Base-by-base conservation (phyloP, 2,888 invertebrate genomes). In the Oasisia sp. region DNA sequence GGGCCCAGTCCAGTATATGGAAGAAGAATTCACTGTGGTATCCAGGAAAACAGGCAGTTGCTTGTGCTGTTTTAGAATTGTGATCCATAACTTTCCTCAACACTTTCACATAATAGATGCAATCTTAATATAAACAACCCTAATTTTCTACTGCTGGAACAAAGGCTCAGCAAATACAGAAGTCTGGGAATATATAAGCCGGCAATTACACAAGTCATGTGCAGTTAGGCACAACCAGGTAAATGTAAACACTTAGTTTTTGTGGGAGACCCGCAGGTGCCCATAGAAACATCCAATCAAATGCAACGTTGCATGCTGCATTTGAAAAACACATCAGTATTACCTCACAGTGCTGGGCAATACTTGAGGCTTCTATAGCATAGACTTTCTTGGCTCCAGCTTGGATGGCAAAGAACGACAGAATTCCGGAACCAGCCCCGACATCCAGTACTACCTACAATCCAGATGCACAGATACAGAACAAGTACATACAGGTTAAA, bases 281-380 rank as follows among this genome's bases (percentile, higher is more conserved):
- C 38, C 38, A 2, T 38, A 38, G 38, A 38, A 38, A 38, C 38
- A 38, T 38, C 38, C 38, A 38, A 4, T 38, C 74, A 27, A 74
- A 27, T 74, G 74, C 5, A 74, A 74, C n/a, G 27, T 74, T 74
- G 74, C 19, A 74, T 7, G 19, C 50, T 50, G 50, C 74, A 7
- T 74, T 56, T 56, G 14, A 56, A 19, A 56, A 56, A 56, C 56
- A 11, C 19, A 19, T 56, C 27, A 74, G 74, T 93, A 93, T 92
- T 94, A 96, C 96, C 95, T 96, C 95, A 94, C 96, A 96, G 93
- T 99, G 99, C 95, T 98, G 98, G 4, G 99, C 99, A 99, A 99
- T 99, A 50, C 98, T 98, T 95, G 99, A 99, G 0, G 99, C 99
- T 97, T 99, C 99, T n/a, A 99, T 99, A 0, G 99, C 99, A 96